phyloP scores from a whole-genome alignment of 1,140 invertebrate species.

The Anagrus nilaparvatae region DNA sequence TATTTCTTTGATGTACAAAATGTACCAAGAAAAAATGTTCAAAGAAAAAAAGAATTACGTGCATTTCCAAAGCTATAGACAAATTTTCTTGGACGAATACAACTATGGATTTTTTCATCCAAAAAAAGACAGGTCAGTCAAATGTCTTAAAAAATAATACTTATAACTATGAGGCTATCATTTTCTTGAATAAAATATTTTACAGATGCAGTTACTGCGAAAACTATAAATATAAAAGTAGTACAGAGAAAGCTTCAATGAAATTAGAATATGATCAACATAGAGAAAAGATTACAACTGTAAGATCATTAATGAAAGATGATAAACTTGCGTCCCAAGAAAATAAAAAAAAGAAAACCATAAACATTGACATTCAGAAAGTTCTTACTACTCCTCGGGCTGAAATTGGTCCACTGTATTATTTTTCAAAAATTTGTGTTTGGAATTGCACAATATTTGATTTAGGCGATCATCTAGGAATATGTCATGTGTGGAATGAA shows the following conservation, averaged over 20 bases:
- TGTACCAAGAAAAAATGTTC: conserved; percentile 12
- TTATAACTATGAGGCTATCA: no score
- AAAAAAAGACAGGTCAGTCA: not conserved
- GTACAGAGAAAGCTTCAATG: not conserved
- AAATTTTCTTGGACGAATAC: conserved; percentile 3
- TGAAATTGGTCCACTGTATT: conserved; percentile 8
- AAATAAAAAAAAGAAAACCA: not conserved
- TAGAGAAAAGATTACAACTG: not conserved
- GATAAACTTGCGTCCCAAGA: no score
- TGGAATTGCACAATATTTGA: conserved; percentile 11
- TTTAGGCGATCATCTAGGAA: not conserved
- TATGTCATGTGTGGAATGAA: conserved; percentile 1
- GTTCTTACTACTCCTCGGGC: conserved; percentile 5
- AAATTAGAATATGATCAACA: not conserved
- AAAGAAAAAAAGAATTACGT: not conserved
- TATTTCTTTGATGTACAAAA: conserved; percentile 17
- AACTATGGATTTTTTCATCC: not conserved
- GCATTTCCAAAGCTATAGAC: not conserved
- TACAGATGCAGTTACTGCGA: not conserved
- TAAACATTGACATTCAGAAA: conserved; percentile 8
- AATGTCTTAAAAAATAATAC: no score
- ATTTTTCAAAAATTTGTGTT: conserved; percentile 9
- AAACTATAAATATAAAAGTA: conserved; percentile 2
- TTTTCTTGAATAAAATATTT: not conserved
- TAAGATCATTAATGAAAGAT: not conserved